A percentile compares a stretch with the other conserved stretches of the same genome.
Conservation (phyloP, 2,888 invertebrate species). For the Archips xylosteana region DNA sequence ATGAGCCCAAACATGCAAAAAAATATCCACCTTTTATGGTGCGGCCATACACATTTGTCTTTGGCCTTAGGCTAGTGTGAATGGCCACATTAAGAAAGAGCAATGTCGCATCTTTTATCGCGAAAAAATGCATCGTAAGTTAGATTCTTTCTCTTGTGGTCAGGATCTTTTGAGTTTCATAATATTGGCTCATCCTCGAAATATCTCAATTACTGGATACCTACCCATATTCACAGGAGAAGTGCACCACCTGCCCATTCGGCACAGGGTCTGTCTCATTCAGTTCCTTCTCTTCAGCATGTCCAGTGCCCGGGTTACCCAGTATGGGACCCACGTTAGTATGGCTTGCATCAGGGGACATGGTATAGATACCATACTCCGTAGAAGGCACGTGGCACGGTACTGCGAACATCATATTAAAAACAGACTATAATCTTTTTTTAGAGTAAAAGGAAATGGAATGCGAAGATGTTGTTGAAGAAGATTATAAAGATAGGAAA, state of each 20-base stretch:
- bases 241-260: conserved; percentile 90
- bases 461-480: neutral
- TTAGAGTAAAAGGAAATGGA: neutral
- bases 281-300: conserved; percentile 82
- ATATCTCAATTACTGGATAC: conserved; percentile 37
- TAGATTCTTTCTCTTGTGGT: too few relatives aligned
- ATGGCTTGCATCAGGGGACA: conserved; percentile 73
- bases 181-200: too few relatives aligned
- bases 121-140: too few relatives aligned
- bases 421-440: neutral
- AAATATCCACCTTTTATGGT: too few relatives aligned
- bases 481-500: neutral
- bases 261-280: conserved; percentile 86
- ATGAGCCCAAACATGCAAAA: too few relatives aligned
- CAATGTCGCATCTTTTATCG: too few relatives aligned
- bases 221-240: conserved; percentile 91
- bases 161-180: too few relatives aligned
- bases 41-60: too few relatives aligned
- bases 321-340: conserved; percentile 60
- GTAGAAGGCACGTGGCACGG: conserved; percentile 90
- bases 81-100: too few relatives aligned
- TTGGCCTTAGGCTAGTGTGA: too few relatives aligned
- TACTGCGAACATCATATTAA: conserved; percentile 71
- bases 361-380: conserved; percentile 88
- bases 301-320: conserved; percentile 54